phyloP scores from a whole-genome alignment of 1,140 invertebrate species.

The Laodelphax striatellus region DNA sequence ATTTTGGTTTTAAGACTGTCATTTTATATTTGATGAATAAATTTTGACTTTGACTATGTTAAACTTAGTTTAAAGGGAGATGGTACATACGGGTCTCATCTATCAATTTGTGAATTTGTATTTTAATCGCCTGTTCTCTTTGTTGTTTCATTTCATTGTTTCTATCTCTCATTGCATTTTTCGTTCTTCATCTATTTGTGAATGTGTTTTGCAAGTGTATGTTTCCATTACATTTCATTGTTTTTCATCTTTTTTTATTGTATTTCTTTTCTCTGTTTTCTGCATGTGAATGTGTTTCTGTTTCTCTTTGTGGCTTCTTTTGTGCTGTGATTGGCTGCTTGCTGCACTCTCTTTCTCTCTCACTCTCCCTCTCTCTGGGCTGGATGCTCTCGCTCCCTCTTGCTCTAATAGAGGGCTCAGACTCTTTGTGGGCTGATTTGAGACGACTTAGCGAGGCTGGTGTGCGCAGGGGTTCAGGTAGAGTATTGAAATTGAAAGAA shows the following conservation, averaged over 20 bases:
- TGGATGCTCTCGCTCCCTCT: slow-evolving; percentile 13
- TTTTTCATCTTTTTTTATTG: background rate
- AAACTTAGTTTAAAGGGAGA: too few relatives aligned
- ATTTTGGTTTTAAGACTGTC: too few relatives aligned
- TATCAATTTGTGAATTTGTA: too few relatives aligned
- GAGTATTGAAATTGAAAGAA: slow-evolving; percentile 3
- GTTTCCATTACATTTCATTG: too few relatives aligned
- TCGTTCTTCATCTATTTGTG: too few relatives aligned
- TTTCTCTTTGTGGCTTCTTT: background rate
- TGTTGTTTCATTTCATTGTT: too few relatives aligned
- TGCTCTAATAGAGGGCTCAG: slow-evolving; percentile 12
- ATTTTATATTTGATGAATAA: too few relatives aligned
- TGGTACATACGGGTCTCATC: too few relatives aligned
- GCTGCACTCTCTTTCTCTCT: background rate
- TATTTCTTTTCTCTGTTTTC: slow-evolving; percentile 11
- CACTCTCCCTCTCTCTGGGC: background rate
- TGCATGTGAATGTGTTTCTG: background rate
- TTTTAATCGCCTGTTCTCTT: too few relatives aligned
- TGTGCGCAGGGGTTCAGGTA: slow-evolving; percentile 24
- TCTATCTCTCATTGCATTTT: too few relatives aligned
- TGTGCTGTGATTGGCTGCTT: background rate
- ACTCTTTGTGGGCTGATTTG: slow-evolving; percentile 22
- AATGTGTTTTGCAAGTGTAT: too few relatives aligned
- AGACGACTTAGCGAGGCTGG: slow-evolving; percentile 25
- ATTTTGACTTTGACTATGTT: too few relatives aligned